Base-by-base conservation (phyloP, 2,797 vertebrate species). In the Malurus leucopterus region DNA sequence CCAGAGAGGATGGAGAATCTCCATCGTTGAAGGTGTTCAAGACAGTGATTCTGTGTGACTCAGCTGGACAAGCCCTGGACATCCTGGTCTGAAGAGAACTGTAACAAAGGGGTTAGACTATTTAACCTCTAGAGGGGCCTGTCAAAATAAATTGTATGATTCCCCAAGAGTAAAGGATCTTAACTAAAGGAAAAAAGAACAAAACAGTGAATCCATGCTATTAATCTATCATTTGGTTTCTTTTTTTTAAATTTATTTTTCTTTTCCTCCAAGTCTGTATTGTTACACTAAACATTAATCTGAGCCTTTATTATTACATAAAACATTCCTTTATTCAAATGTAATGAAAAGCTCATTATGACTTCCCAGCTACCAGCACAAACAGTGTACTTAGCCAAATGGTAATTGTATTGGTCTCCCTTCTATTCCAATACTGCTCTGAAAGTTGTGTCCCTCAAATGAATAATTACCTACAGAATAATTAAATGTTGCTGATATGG, bases 401-500 rank as follows among this genome's bases (percentile, higher is more conserved):
- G 68, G 92, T 94, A 95, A 97, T 96, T 96, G 88, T 92, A 95
- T 95, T 51, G 36, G 93, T 92, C 95, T 96, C 91, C 95, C 88
- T 96, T 91, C 93, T 92, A 53, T 84, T 94, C 83, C 93, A 90
- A 93, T 95, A 82, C 82, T 94, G 85, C 93, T 96, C 79, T 95
- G 89, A 96, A 97, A 96, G 90, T 92, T 96, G 92, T 88, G 84
- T 95, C 91, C 89, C 90, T 96, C 95, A 96, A 96, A 96, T 97
- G 96, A 97, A 96, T 97, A 97, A 98, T 97, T 97, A 97, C 95
- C 93, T 96, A 96, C 94, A 96, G 92, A 98, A 96, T 97, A 98
- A 97, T 98, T 97, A 97, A 97, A 96, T 96, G 94, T 88, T 97
- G 95, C 96, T 98, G 97, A 97, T 97, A 97, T 97, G 97, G 97